Evolutionary conservation across 2,888 invertebrate genomes (phyloP), one percentile per base, ranked within the genome.

Genomic region (Sinelater perroti): DNA sequence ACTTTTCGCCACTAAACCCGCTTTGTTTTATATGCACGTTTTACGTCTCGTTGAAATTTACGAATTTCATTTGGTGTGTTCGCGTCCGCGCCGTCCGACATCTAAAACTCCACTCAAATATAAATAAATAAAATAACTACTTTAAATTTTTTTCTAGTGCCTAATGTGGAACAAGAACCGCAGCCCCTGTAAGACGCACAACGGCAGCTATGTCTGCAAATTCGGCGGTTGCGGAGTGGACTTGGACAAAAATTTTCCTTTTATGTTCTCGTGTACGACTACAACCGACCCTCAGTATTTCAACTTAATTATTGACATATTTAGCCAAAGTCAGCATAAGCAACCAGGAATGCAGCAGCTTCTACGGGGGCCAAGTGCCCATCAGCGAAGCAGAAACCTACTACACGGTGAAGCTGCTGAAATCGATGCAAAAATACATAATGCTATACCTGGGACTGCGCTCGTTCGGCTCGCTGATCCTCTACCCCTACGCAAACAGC

Each of bases 221-320:
- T n/a, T n/a, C n/a, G 10, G 3, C 11, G 28, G 8, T 2, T 44
- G 44, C 7, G 44, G 44, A 3, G 44, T 44, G 11, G 13, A 49
- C 24, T n/a, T 44, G 6, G 8, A 24, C 14, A 44, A 33, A 40
- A 31, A 31, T 14, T 54, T 53, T 55, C 38, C 17, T 2, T 35
- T 16, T 6, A 38, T 18, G 20, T 38, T 20, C 21, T 17, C 21
- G 10, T 10, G 38, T 38, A 38, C n/a, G 38, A 21, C 3, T 3
- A 14, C 36, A 7, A 17, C 17, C 16, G 7, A 5, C 4, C 11
- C n/a, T 30, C n/a, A 5, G 4, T 30, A 30, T 30, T 30, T 30
- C 30, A 3, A 30, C 3, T 5, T 30, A 3, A 3, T 3, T 30
- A 8, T 30, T 3, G 14, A 31, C 10, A 28, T 28, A 2, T 28